Evolutionary conservation across 2,888 invertebrate species (phyloP), one percentile per base, ranked within the genome.

Genomic region (Lasioglossum leucozonium): DNA sequence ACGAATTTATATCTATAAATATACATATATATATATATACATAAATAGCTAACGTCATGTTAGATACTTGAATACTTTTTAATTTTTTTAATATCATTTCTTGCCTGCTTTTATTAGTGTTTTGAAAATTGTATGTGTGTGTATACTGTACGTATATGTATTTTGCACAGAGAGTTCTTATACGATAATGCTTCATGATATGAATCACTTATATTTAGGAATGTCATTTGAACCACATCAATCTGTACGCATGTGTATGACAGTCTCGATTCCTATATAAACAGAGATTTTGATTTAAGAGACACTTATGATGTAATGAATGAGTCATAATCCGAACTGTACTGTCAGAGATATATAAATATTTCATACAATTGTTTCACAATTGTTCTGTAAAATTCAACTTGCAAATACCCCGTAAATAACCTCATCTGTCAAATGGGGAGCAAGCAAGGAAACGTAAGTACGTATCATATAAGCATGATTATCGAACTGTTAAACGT

Each of bases 371-470:
- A 51, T 72, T 65, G 18, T 67, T 62, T 37, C 47, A 30, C 73
- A 22, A 11, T 69, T 34, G n/a, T 22, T 55, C 11, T n/a, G 44
- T 67, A 8, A 42, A 62, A 16, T 47, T 30, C 47, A 30, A 62
- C 13, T 30, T 37, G 22, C 55, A 51, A 18, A 42, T 71, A 69
- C 47, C 13, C 76, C 16, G 8, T 73, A 37, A 34, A n/a, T 72
- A 83, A 85, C 47, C 67, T 42, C 34, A 34, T 34, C 18, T 72
- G 10, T 58, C 71, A 62, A n/a, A 84, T 80, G 84, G 77, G 77
- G 16, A 37, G 11, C 1, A 72, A 18, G 26, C 6, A 26, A 13
- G 26, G 8, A 34, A 67, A 80, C 30, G 85, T 85, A 84, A 84
- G 85, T 71, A 80, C 55, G 18, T 69, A 30, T 42, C 42, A 40